Conservation (phyloP, 2,888 invertebrate species). For the Electrophaes corylata region DNA sequence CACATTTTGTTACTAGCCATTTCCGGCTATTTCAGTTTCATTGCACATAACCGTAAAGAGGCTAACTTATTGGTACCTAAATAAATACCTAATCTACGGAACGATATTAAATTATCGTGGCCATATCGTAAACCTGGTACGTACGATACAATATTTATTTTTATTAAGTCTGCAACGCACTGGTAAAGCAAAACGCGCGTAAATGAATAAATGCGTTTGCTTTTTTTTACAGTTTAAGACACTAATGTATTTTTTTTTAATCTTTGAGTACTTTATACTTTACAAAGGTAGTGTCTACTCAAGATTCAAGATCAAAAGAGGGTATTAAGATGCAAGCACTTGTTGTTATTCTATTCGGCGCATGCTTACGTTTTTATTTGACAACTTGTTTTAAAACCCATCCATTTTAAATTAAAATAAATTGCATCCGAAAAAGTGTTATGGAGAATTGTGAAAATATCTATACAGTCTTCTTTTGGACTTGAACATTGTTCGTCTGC, state of each 20-base stretch:
- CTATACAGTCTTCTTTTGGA: background rate
- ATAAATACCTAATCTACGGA: conserved; percentile 73
- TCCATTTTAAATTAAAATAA: too few species aligned
- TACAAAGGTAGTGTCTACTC: too few species aligned
- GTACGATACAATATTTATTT: conserved; percentile 75
- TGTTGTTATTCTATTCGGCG: too few species aligned
- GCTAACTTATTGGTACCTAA: conserved; percentile 51
- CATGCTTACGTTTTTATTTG: too few species aligned
- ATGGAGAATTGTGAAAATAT: too few species aligned
- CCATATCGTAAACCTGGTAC: conserved; percentile 71
- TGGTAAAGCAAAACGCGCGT: conserved; percentile 35
- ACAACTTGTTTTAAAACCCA: too few species aligned
- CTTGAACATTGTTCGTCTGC: background rate
- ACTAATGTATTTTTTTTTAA: too few species aligned
- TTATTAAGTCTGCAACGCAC: conserved; percentile 66
- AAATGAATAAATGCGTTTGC: background rate
- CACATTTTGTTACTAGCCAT: background rate
- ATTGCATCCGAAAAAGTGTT: too few species aligned
- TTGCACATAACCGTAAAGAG: conserved; percentile 35
- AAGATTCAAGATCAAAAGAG: too few species aligned
- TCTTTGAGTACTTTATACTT: too few species aligned
- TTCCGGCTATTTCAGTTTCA: conserved; percentile 1
- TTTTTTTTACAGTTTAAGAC: too few species aligned
- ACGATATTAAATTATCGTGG: conserved; percentile 73
- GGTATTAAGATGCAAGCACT: too few species aligned